phyloP scores from a whole-genome alignment of 2,797 vertebrate genomes.

The Sorex maritimensis region DNA sequence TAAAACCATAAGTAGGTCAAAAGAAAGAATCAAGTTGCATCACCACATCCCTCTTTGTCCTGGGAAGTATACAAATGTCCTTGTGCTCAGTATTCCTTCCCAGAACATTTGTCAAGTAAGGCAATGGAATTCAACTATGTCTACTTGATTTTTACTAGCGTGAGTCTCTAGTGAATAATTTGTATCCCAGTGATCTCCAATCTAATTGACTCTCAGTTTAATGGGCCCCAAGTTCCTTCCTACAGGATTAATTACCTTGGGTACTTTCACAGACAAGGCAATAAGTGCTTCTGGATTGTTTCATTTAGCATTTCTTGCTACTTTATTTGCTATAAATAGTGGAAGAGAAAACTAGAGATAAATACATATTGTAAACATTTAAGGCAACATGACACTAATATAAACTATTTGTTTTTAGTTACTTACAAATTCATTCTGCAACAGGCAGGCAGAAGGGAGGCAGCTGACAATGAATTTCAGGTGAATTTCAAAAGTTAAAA shows the following conservation, averaged over 20 bases:
- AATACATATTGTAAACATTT: constrained; percentile 1
- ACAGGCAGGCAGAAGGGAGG: too few species aligned
- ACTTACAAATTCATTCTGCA: not conserved
- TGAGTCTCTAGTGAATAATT: constrained; percentile 64
- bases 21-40: not conserved
- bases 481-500: too few species aligned
- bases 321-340: constrained; percentile 1
- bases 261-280: constrained; percentile 31
- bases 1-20: not conserved
- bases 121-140: constrained; percentile 47
- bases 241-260: constrained; percentile 53
- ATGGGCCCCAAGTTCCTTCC: constrained; percentile 40
- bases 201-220: constrained; percentile 71
- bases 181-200: constrained; percentile 50
- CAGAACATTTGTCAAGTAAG: constrained; percentile 49
- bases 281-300: constrained; percentile 60
- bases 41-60: not conserved
- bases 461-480: too few species aligned
- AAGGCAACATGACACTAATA: not conserved
- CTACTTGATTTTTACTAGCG: constrained; percentile 32
- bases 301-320: constrained; percentile 45
- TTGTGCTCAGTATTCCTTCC: constrained; percentile 22
- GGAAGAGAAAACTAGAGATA: constrained; percentile 7
- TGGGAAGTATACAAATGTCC: not conserved
- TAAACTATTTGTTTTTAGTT: not conserved